Evolutionary conservation across 2,113 vertebrate species (phyloP).

Genomic region (Tapirus terrestris): DNA sequence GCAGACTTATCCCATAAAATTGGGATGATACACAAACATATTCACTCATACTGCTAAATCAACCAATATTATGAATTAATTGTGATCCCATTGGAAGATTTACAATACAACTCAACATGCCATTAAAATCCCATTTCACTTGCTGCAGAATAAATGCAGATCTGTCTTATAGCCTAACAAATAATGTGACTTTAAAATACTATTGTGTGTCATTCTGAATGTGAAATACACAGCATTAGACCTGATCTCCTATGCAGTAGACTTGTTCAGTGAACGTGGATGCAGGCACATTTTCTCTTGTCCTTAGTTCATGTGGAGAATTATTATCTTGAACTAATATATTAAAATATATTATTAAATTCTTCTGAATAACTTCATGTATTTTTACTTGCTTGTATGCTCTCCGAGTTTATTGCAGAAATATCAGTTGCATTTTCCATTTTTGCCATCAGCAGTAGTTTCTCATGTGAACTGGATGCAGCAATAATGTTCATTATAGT

Average conservation of each 20-base stretch:
- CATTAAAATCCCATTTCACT: conserved; percentile 70
- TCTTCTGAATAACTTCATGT: background rate
- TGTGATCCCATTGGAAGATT: conserved; percentile 64
- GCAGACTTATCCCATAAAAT: conserved; percentile 52
- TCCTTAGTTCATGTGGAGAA: background rate
- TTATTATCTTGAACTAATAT: background rate
- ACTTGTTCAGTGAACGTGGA: background rate
- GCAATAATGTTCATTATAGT: background rate
- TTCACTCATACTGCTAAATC: conserved; percentile 63
- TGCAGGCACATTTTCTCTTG: background rate
- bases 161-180: conserved; percentile 55
- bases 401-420: background rate
- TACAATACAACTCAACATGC: conserved; percentile 60
- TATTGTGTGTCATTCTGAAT: conserved; percentile 34
- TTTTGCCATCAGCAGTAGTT: background rate
- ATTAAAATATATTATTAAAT: background rate
- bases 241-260: background rate
- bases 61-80: conserved; percentile 69
- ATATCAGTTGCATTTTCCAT: background rate
- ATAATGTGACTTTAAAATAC: conserved; percentile 57
- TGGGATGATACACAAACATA: conserved; percentile 65
- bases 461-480: background rate
- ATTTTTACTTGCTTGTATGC: background rate
- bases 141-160: conserved; percentile 42
- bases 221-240: conserved; percentile 3